Percentiles rank a stretch among this genome's conserved stretches.
Evolutionary conservation across 2,797 vertebrate species (phyloP).

Genomic region (Acanthis flammea): DNA sequence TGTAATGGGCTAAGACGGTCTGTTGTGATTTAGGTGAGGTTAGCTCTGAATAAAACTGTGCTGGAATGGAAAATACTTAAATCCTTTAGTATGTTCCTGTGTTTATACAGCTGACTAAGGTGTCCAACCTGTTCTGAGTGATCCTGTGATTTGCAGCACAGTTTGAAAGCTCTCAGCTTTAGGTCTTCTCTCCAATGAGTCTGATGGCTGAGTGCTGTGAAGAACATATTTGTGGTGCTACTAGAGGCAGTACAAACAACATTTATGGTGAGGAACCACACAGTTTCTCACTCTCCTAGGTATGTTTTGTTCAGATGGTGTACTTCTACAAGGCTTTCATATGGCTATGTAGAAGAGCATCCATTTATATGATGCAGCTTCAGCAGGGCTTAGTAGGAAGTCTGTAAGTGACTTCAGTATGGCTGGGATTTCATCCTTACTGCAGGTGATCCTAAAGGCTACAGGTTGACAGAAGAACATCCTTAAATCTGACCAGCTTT

Average conservation of each 20-base stretch:
- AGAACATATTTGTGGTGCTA: neutral
- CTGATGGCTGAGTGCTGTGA: neutral
- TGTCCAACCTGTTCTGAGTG: neutral
- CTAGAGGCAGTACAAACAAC: neutral
- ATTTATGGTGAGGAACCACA: neutral
- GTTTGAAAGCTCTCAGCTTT: neutral
- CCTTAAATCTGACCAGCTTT: neutral
- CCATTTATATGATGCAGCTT: neutral
- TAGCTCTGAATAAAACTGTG: neutral
- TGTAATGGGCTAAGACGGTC: neutral
- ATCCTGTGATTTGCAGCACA: neutral
- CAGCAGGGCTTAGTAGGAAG: neutral
- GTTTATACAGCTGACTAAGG: neutral
- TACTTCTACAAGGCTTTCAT: neutral
- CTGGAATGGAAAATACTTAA: neutral
- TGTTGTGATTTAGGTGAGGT: neutral
- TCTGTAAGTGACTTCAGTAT: neutral
- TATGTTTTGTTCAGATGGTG: neutral
- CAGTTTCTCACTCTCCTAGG: neutral
- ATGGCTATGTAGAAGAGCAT: neutral
- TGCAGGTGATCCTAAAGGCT: neutral
- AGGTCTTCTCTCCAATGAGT: neutral
- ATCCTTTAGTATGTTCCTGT: neutral
- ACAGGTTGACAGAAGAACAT: neutral
- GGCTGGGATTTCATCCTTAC: neutral